Conservation (phyloP, 1,140 invertebrate genomes). For the Zophobas morio region DNA sequence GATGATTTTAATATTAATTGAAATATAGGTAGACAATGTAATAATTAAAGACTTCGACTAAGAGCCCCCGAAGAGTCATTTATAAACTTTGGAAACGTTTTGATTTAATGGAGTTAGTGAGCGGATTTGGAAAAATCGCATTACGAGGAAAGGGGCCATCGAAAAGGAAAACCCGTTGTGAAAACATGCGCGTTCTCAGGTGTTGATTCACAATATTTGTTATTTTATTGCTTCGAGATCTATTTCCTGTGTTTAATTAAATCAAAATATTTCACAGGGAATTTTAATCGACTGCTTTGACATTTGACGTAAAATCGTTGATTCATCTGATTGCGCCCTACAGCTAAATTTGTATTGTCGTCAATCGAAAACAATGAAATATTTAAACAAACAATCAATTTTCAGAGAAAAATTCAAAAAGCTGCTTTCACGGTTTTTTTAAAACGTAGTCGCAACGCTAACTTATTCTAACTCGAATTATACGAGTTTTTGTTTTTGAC, state of each 20-base stretch:
- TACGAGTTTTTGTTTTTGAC: no score
- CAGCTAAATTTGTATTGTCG: neutral
- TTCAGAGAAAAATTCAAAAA: neutral
- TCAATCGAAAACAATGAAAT: neutral
- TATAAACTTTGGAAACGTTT: slow-evolving; percentile 40
- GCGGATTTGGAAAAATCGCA: no score
- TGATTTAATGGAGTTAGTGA: slow-evolving; percentile 28
- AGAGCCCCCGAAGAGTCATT: neutral
- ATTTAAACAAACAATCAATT: neutral
- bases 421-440: neutral
- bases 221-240: slow-evolving; percentile 10
- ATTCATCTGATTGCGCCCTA: slow-evolving; percentile 24
- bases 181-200: no score
- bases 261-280: slow-evolving; percentile 30
- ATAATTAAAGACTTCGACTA: slow-evolving; percentile 30
- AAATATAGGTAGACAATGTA: slow-evolving; percentile 38
- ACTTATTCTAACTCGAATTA: no score
- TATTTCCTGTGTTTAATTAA: slow-evolving; percentile 31
- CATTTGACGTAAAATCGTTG: slow-evolving; percentile 36
- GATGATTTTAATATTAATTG: slow-evolving; percentile 31
- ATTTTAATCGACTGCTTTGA: slow-evolving; percentile 26
- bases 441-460: no score
- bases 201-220: no score
- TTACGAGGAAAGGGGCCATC: no score
- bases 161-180: no score